Base-by-base conservation (phyloP, 2,888 invertebrate species). In the Melangyna quadrimaculata region DNA sequence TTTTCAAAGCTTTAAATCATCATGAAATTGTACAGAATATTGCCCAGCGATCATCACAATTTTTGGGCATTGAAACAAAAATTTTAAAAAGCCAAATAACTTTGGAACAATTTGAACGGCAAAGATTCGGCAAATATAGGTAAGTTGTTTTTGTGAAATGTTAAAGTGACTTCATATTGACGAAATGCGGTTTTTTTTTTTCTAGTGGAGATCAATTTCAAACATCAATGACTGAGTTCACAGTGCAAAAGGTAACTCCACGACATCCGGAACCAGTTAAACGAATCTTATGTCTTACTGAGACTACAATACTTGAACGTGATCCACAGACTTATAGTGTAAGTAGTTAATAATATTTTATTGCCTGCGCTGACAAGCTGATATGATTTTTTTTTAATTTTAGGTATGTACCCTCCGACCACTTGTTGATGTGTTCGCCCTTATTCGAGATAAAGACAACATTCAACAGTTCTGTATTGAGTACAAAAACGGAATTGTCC, bases 171-270 rank as follows among this genome's bases (percentile, higher is more conserved):
- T 9, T 43, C 0, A 45, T 24, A 27, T 17, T 29, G 2, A 43
- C 17, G 7, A 10, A 19, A 19, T 1, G 1, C 40, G 75, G 63
- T 40, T n/a, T 48, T 35, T 0, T 37, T 40, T 70, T 29, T 40
- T 81, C 72, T 91, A 98, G 98, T 90, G 96, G 96, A 12, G 99
- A 99, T 93, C 97, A 98, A 91, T 97, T 97, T 91, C 95, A 99
- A 90, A 99, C 99, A 3, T 99, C 99, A 0, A 95, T 99, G 83
- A 97, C 97, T 17, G 99, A 99, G 93, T 99, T 99, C 92, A 95
- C 95, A 83, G 98, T 99, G 4, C 97, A 99, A 91, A 99, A 99
- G 93, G 94, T 96, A 88, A 96, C 96, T 19, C 93, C 94, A 0
- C 94, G 98, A 29, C 96, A 97, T 91, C 94, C 95, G 89, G 98